These are phyloP conservation scores for Halisarca cf. caerulea DNA, from an alignment of 37 sponge, comb jelly and placozoan species.

Conservation along the genomic window DNA sequence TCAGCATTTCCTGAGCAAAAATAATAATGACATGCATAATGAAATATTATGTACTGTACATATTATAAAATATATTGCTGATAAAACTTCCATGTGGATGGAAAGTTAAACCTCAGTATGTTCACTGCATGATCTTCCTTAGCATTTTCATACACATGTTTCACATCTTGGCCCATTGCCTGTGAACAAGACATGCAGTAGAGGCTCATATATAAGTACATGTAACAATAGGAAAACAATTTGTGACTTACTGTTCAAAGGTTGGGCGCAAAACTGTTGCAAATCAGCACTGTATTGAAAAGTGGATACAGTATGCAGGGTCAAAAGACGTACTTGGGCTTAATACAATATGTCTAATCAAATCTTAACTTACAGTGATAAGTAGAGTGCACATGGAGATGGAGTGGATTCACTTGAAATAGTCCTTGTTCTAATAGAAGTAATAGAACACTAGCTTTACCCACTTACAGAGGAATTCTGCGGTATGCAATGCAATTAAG, in stretches of 20 bases:
- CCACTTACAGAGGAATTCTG: not conserved
- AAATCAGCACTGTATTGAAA: not conserved
- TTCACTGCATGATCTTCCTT: not conserved
- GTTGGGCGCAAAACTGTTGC: not conserved
- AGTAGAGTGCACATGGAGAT: conserved; percentile 19
- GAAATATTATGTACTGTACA: not conserved
- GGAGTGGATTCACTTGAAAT: conserved; percentile 48
- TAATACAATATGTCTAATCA: not conserved
- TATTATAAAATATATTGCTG: not conserved
- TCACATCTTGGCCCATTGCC: not conserved
- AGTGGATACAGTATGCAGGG: not conserved
- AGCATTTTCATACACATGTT: conserved; percentile 11
- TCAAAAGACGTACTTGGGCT: not conserved
- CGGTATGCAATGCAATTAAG: not conserved
- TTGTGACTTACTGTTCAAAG: not conserved
- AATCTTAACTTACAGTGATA: not conserved
- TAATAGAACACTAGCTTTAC: not conserved
- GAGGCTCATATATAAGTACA: too few relatives aligned
- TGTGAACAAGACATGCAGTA: not conserved
- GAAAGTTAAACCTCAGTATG: not conserved
- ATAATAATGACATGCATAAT: too few relatives aligned
- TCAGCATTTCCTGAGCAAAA: too few relatives aligned
- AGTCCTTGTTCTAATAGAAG: conserved; percentile 40
- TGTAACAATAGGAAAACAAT: not conserved
- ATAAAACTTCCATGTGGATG: not conserved